Base-by-base conservation (phyloP, 2,113 vertebrate species). In the Opisthocomus hoazin region DNA sequence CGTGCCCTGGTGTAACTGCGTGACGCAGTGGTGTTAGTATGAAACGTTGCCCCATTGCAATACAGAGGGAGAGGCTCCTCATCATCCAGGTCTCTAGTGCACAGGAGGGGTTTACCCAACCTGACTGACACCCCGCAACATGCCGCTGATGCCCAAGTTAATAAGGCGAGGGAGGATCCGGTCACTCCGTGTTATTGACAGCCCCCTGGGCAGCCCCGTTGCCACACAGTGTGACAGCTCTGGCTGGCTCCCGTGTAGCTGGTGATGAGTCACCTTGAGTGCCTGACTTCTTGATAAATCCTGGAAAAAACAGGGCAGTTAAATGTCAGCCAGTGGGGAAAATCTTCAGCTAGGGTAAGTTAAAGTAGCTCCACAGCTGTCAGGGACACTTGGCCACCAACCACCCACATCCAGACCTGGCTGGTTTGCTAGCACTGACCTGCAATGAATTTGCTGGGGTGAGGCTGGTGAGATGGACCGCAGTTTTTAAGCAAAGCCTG, bases 251-350 rank as follows among this genome's bases (percentile, higher is more conserved):
- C 1, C 4, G 79, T 54, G 92, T 77, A 84, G 92, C 90, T 71
- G 57, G 76, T 0, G 15, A 82, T 90, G 92, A 93, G 90, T 94
- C 92, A 93, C 93, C 88, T 70, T 56, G 41, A 86, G 65, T 57
- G 89, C 73, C 94, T 75, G 88, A 74, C 53, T 89, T 84, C 69
- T 89, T 60, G 84, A 94, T 63, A 87, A 94, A 93, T 71, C 84
- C 61, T 94, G 73, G 48, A 53, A 61, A 87, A 96, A 87, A 0
- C 60, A 87, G 90, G 91, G 60, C 86, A 84, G 27, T 75, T 93
- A 94, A 96, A 96, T 89, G 74, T 89, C 95, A 95, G 48, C 57
- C 86, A 84, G 9, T 79, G 71, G 75, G 75, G 64, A 45, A 53
- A 39, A 61, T 8, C 29, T 82, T 91, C 73, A 60, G 36, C 70